Base-by-base conservation (phyloP, 2,797 vertebrate species). In the Chloroceryle amazona region DNA sequence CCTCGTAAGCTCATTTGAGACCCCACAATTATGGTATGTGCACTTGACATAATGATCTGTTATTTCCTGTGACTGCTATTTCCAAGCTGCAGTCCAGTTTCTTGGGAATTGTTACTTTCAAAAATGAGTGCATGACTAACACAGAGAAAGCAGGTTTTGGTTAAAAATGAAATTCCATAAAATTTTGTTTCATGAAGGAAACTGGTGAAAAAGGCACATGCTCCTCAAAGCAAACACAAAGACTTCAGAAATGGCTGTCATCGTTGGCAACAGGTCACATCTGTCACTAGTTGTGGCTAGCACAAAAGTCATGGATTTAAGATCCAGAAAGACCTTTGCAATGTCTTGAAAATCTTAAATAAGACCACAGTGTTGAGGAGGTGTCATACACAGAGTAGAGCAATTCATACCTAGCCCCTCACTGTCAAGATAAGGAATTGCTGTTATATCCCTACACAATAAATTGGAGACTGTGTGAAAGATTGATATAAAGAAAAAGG, bases 61-160 rank as follows among this genome's bases (percentile, higher is more conserved):
- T 44, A n/a, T 65, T 65, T 65, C 19, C 28, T 63, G 47, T 6
- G 35, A 16, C 10, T 44, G 2, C 23, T 46, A 47, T 61, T 62
- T 42, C 13, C 66, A 74, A 54, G 33, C 14, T 62, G 9, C 13
- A 63, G 14, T 41, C n/a, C 39, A 12, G 9, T 54, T 62, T 86
- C 44, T 67, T 23, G 26, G 15, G 39, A 82, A 67, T 63, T 2
- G 2, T 41, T 17, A 31, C 5, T 18, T 23, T 28, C 37, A 75
- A 79, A 81, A 81, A 23, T 0, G 5, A 31, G 5, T 26, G 4
- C 47, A 29, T 52, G 46, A 42, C 22, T 63, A 55, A 55, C 16
- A 62, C 3, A 71, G 47, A 57, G 19, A 74, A 62, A 81, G 23
- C 2, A 62, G 9, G 0, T 66, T 52, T 70, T 0, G 0, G 6